phyloP scores from a whole-genome alignment of 2,888 invertebrate species.

The Pristionchus mayeri region DNA sequence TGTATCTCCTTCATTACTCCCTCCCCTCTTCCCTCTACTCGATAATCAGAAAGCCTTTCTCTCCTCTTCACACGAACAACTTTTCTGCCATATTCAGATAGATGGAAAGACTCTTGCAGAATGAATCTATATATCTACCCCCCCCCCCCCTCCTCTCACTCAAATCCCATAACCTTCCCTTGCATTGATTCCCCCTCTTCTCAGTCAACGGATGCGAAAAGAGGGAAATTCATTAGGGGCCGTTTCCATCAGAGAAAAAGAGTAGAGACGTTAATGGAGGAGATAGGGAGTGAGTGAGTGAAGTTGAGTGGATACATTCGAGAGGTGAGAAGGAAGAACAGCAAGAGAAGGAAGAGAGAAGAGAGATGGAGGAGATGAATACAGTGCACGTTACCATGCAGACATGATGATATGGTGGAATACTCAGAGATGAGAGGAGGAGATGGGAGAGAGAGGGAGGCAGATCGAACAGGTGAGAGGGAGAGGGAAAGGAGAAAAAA shows the following conservation, averaged over 20 bases:
- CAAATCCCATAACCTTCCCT: neutral
- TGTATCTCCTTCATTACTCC: slow-evolving; percentile 51
- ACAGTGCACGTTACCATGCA: neutral
- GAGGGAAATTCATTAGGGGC: neutral
- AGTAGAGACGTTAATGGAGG: neutral
- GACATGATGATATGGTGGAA: neutral
- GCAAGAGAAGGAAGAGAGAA: too few species aligned
- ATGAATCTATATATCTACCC: neutral
- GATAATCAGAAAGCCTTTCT: slow-evolving; percentile 42
- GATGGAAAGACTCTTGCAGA: neutral
- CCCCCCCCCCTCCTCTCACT: neutral
- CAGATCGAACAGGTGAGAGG: neutral
- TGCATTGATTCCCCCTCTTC: neutral
- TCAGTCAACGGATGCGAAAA: slow-evolving; percentile 3
- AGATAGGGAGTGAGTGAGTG: neutral
- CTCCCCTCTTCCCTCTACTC: slow-evolving; percentile 51
- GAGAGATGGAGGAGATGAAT: neutral
- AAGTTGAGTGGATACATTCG: neutral
- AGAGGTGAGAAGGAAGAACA: slow-evolving; percentile 30
- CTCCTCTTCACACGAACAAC: slow-evolving; percentile 19
- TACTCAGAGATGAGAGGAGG: neutral
- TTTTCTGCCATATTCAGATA: slow-evolving; percentile 7
- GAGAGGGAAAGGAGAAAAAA: neutral
- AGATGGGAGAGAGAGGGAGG: neutral
- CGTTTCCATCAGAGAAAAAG: slow-evolving; percentile 3